phyloP scores from a whole-genome alignment of 2,113 vertebrate genomes.

The Corythornis madagascariensis region DNA sequence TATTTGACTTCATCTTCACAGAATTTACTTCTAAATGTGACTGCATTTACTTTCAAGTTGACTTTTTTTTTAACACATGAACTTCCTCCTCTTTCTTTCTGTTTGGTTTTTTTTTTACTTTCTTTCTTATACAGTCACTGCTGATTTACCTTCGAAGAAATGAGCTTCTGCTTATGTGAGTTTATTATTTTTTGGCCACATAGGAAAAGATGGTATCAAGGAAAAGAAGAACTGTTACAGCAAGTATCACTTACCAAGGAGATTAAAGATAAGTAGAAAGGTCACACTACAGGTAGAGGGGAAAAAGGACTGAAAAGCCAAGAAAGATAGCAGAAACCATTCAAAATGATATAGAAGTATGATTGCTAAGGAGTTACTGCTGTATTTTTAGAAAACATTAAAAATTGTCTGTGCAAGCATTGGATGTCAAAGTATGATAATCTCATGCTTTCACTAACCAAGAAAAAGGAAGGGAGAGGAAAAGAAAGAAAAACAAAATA shows the following conservation, averaged over 20 bases:
- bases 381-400: conserved; percentile 31
- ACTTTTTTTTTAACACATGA: not conserved
- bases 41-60: conserved; percentile 40
- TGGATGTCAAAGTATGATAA: not conserved
- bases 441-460: not conserved
- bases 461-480: conserved; percentile 2
- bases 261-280: conserved; percentile 67
- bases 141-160: conserved; percentile 71
- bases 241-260: conserved; percentile 67
- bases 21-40: conserved; percentile 56
- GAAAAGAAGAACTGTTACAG: conserved; percentile 55
- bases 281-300: conserved; percentile 58
- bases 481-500: not conserved
- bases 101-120: not conserved
- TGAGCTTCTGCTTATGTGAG: conserved; percentile 67
- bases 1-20: conserved; percentile 50
- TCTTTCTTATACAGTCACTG: not conserved
- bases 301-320: conserved; percentile 34
- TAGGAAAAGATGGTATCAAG: conserved; percentile 72
- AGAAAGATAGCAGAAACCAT: conserved; percentile 11
- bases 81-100: not conserved
- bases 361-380: not conserved
- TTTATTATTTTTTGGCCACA: conserved; percentile 57
- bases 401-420: not conserved
- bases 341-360: not conserved